Evolutionary conservation across 2,797 vertebrate genomes (phyloP), one percentile per base, ranked within the genome.

Genomic region (Parotocinclus haroldoi): DNA sequence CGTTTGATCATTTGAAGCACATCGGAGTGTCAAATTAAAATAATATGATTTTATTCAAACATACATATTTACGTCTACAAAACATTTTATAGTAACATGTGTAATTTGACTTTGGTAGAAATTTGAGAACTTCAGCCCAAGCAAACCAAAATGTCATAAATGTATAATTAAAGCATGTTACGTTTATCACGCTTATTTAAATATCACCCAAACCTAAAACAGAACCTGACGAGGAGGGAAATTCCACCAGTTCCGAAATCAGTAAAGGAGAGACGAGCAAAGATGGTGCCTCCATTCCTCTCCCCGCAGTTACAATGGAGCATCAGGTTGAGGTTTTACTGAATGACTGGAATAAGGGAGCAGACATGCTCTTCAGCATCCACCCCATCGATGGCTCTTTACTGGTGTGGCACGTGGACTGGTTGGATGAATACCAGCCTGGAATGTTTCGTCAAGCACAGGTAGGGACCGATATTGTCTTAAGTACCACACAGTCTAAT

Each of bases 391-490:
- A 99, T 81, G 97, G 97, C 53, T 99, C 97, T 44, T 82, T 99
- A 81, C 86, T 99, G 66, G 94, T 99, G 61, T 99, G 97, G 97
- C 92, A 97, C 55, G 91, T 98, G 48, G 97, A 97, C 86, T 99
- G 96, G 95, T 85, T 99, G 53, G 96, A 99, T 80, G 97, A 99
- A 82, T 98, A 96, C 80, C 95, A 97, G 78, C 96, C 97, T 55
- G 94, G 95, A 80, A 98, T 98, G 96, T 99, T 97, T 87, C 93
- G 96, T 49, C 97, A 99, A 88, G 91, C 94, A 72, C 97, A 99
- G 96, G 97, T 99, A 91, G n/a, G 63, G 9, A 11, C n/a, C n/a
- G n/a, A n/a, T n/a, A n/a, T n/a, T n/a, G n/a, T n/a, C n/a, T n/a
- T n/a, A n/a, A n/a, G n/a, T 3, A 1, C 27, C 5, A 27, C 27